Conservation (phyloP, 2,113 vertebrate genomes). For the Phylloscopus trochiloides region DNA sequence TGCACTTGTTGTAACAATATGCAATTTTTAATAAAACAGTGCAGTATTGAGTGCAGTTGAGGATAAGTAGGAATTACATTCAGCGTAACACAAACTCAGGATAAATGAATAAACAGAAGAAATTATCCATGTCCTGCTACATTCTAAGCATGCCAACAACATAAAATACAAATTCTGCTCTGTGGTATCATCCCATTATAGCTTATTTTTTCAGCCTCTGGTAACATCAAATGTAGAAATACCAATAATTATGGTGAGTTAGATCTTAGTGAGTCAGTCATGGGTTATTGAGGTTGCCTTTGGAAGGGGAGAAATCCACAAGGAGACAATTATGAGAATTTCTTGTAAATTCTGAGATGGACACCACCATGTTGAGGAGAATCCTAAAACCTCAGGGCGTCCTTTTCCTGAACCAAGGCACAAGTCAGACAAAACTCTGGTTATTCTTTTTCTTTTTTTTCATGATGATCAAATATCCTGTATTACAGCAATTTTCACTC, state of each 20-base stretch:
- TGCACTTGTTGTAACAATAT: neutral
- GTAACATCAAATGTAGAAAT: neutral
- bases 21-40: neutral
- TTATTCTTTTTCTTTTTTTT: neutral
- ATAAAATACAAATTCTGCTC: neutral
- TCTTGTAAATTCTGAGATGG: neutral
- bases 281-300: neutral
- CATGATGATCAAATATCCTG: neutral
- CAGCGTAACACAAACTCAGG: neutral
- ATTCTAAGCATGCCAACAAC: neutral
- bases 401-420: neutral
- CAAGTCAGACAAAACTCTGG: neutral
- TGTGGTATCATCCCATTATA: neutral
- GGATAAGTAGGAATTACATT: neutral
- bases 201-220: neutral
- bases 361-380: neutral
- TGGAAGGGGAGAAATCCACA: neutral
- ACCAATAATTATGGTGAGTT: neutral
- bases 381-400: neutral
- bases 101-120: neutral
- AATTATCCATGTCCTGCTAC: neutral
- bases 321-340: neutral
- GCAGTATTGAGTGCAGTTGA: neutral
- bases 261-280: neutral
- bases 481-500: neutral